phyloP scores from a whole-genome alignment of 1,140 invertebrate species.

The Ectropis grisescens region DNA sequence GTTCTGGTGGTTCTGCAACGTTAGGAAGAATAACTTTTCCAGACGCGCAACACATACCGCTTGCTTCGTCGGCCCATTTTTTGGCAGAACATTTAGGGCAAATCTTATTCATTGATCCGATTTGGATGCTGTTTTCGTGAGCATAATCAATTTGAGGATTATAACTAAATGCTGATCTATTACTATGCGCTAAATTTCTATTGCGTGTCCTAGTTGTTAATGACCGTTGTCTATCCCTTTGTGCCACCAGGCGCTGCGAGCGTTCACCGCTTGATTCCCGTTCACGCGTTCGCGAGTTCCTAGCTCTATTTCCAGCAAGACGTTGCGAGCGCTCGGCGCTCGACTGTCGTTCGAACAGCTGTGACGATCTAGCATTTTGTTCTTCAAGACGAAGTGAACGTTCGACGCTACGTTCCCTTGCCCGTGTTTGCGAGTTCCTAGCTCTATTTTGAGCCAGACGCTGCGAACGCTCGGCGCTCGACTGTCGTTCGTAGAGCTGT shows the following conservation, averaged over 20 bases:
- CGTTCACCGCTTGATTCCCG: constrained; percentile 13
- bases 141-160: constrained; percentile 26
- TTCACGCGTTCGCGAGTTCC: constrained; percentile 8
- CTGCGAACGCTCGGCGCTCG: constrained; percentile 7
- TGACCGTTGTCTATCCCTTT: constrained; percentile 19
- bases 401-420: constrained; percentile 13
- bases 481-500: too few relatives aligned
- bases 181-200: constrained; percentile 18
- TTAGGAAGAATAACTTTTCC: constrained; percentile 5
- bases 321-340: constrained; percentile 15
- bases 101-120: constrained; percentile 25
- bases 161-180: too few relatives aligned
- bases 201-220: constrained; percentile 16
- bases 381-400: constrained; percentile 13
- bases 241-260: constrained; percentile 15
- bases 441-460: constrained; percentile 7
- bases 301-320: constrained; percentile 15
- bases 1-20: constrained; percentile 3
- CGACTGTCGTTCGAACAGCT: constrained; percentile 1
- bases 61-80: constrained; percentile 22
- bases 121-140: constrained; percentile 18
- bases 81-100: too few relatives aligned
- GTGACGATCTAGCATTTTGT: constrained; percentile 6
- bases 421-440: constrained; percentile 6
- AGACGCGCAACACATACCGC: constrained; percentile 18